These are phyloP conservation scores for Onthophagus sagittarius DNA, from an alignment of 2,888 invertebrate species.

Conservation along the genomic window DNA sequence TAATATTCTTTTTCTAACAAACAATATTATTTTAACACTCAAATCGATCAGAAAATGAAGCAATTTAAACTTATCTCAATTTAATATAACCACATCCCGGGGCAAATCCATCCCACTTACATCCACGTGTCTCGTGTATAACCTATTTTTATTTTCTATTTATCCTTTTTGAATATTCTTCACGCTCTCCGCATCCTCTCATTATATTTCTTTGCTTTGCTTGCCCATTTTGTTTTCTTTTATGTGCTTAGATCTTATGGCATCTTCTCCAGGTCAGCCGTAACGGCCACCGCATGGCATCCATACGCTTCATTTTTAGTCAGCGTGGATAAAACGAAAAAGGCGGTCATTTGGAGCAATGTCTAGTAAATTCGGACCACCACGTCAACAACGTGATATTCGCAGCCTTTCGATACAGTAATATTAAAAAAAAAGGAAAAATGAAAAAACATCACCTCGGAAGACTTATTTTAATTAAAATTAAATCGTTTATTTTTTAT, in stretches of 20 bases:
- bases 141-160: not conserved
- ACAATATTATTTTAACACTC: no score
- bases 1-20: no score
- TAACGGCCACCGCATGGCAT: slow-evolving; percentile 87
- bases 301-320: slow-evolving; percentile 76
- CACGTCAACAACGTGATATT: slow-evolving; percentile 20
- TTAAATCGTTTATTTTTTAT: no score
- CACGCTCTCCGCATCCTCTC: not conserved
- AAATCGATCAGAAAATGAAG: no score
- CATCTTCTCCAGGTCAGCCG: slow-evolving; percentile 66
- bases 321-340: slow-evolving; percentile 79
- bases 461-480: no score
- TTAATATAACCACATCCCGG: slow-evolving; percentile 25
- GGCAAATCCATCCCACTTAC: slow-evolving; percentile 17
- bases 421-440: not conserved
- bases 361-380: slow-evolving; percentile 40
- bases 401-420: slow-evolving; percentile 19
- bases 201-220: slow-evolving; percentile 23
- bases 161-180: slow-evolving; percentile 1
- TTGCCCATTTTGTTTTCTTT: slow-evolving; percentile 40
- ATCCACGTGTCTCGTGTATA: slow-evolving; percentile 30
- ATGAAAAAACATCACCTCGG: no score
- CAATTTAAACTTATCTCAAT: slow-evolving; percentile 18
- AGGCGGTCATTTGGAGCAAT: slow-evolving; percentile 78
- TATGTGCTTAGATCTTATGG: slow-evolving; percentile 42